Percentiles rank a stretch among this genome's conserved stretches.
phyloP scores from a whole-genome alignment of 1,140 invertebrate genomes.

The Cephus cinctus region DNA sequence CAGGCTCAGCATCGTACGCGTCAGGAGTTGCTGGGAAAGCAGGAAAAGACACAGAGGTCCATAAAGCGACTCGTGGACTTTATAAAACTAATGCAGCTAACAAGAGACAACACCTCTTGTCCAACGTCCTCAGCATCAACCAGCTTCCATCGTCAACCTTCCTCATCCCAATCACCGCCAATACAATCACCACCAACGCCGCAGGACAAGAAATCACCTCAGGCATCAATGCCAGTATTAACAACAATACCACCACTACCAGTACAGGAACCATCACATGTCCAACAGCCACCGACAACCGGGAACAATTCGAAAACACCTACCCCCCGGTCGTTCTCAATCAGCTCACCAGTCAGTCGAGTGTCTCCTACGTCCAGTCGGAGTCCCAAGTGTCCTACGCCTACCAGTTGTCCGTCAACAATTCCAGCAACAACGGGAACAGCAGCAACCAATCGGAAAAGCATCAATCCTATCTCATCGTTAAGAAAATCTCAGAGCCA shows the following conservation, averaged over 20 bases:
- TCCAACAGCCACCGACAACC: conserved; percentile 4
- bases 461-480: conserved; percentile 40
- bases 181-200: conserved; percentile 19
- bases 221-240: background rate
- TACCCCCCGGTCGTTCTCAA: conserved; percentile 30
- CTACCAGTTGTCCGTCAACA: conserved; percentile 26
- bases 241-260: conserved; percentile 14
- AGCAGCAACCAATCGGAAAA: conserved; percentile 23
- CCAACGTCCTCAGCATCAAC: conserved; percentile 33
- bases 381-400: conserved; percentile 22
- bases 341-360: conserved; percentile 25
- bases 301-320: conserved; percentile 9
- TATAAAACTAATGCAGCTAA: conserved; percentile 47
- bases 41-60: conserved; percentile 51
- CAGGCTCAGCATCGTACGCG: conserved; percentile 48
- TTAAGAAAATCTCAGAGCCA: conserved; percentile 37
- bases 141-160: conserved; percentile 47
- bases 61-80: conserved; percentile 52
- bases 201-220: conserved; percentile 10
- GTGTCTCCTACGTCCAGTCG: conserved; percentile 28
- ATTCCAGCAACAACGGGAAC: too few species aligned
- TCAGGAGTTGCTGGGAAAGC: conserved; percentile 45
- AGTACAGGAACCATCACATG: conserved; percentile 17
- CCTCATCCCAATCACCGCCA: conserved; percentile 46
- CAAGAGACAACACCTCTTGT: conserved; percentile 28